Percentiles rank a stretch among this genome's conserved stretches.
phyloP scores from a whole-genome alignment of 2,888 invertebrate species.

The Cylindroiulus punctatus region DNA sequence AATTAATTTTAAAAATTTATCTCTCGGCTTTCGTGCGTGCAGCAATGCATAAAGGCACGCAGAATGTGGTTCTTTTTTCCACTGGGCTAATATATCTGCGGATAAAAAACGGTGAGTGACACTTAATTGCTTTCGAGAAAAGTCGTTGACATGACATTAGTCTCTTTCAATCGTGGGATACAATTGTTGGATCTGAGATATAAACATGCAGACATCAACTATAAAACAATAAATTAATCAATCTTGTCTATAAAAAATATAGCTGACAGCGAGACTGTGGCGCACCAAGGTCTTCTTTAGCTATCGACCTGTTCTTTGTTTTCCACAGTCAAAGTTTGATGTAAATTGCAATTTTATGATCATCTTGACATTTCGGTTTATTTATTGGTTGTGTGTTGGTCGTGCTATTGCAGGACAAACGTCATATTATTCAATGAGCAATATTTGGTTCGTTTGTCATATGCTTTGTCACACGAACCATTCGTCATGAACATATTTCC shows the following conservation, averaged over 20 bases:
- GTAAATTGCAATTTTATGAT: slow-evolving; percentile 51
- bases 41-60: slow-evolving; percentile 5
- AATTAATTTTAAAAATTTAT: slow-evolving; percentile 49
- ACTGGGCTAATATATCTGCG: not conserved
- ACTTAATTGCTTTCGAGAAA: slow-evolving; percentile 40
- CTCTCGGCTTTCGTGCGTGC: slow-evolving; percentile 10
- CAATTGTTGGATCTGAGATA: slow-evolving; percentile 32
- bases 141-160: slow-evolving; percentile 49
- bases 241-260: slow-evolving; percentile 34
- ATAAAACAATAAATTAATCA: slow-evolving; percentile 42
- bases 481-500: not conserved
- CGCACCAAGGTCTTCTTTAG: slow-evolving; percentile 16
- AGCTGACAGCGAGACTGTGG: slow-evolving; percentile 26
- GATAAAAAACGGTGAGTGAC: slow-evolving; percentile 40
- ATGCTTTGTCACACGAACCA: not conserved
- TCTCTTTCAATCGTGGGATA: slow-evolving; percentile 49
- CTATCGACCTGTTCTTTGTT: slow-evolving; percentile 39
- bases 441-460: not conserved
- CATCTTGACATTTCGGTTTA: slow-evolving; percentile 52
- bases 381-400: slow-evolving; percentile 35
- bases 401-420: slow-evolving; percentile 2
- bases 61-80: not conserved
- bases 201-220: slow-evolving; percentile 41
- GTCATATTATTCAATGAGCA: slow-evolving; percentile 13
- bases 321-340: slow-evolving; percentile 46